Conservation (phyloP, 2,797 vertebrate species). For the Channa striata region DNA sequence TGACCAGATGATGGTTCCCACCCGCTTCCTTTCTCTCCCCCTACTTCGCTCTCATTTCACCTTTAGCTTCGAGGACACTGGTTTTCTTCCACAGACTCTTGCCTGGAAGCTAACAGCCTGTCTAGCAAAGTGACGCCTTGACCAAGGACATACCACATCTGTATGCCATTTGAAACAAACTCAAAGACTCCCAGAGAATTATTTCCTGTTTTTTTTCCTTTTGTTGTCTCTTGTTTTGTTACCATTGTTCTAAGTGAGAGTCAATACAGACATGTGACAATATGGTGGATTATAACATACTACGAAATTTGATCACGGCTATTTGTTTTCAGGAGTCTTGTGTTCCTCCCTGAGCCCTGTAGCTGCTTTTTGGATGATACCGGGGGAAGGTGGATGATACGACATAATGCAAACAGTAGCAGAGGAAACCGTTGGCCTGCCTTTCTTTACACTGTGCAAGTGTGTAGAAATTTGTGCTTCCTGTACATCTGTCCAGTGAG, state of each 20-base stretch:
- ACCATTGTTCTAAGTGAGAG: constrained; percentile 79
- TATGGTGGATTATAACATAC: constrained; percentile 76
- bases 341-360: constrained; percentile 67
- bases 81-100: constrained; percentile 59
- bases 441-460: constrained; percentile 48
- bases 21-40: constrained; percentile 42
- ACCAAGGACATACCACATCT: constrained; percentile 64
- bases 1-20: constrained; percentile 35
- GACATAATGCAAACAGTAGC: constrained; percentile 42
- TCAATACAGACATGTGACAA: constrained; percentile 74
- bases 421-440: constrained; percentile 45
- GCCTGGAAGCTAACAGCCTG: constrained; percentile 37
- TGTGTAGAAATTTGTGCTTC: constrained; percentile 39
- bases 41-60: constrained; percentile 37
- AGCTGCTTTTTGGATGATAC: constrained; percentile 54
- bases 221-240: constrained; percentile 77
- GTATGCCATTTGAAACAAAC: constrained; percentile 71
- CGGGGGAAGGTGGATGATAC: constrained; percentile 32
- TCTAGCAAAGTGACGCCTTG: constrained; percentile 53
- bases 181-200: constrained; percentile 72
- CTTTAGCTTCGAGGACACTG: constrained; percentile 32
- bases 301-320: constrained; percentile 55
- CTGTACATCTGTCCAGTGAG: constrained; percentile 50
- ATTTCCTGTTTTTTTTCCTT: constrained; percentile 71
- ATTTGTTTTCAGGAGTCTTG: constrained; percentile 65